A percentile compares a stretch with the other conserved stretches of the same genome.
phyloP scores from a whole-genome alignment of 2,113 vertebrate species.

The Anas platyrhynchos region DNA sequence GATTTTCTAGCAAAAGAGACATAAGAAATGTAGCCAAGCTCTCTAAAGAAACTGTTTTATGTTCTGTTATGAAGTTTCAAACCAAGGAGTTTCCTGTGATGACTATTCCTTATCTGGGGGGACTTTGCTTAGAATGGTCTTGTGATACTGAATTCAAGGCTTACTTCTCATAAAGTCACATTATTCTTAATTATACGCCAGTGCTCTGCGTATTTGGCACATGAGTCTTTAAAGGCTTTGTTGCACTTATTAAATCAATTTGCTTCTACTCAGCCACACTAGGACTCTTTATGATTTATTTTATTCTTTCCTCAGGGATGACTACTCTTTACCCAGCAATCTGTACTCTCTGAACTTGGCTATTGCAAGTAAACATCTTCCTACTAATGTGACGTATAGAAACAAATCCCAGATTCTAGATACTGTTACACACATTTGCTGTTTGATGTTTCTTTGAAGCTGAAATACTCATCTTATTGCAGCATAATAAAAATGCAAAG shows the following conservation, averaged over 20 bases:
- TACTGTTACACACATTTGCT: not conserved
- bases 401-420: not conserved
- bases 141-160: not conserved
- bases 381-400: not conserved
- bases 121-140: not conserved
- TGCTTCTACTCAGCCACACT: not conserved
- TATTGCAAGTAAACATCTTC: not conserved
- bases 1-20: not conserved
- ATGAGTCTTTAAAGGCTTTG: not conserved
- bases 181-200: not conserved
- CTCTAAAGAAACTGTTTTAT: not conserved
- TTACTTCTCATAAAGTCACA: not conserved
- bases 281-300: not conserved
- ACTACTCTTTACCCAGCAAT: accelerated
- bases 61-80: not conserved
- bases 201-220: not conserved
- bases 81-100: not conserved
- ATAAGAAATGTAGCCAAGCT: not conserved
- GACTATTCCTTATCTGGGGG: not conserved
- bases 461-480: not conserved
- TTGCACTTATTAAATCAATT: not conserved
- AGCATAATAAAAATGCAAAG: not conserved
- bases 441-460: not conserved
- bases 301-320: not conserved
- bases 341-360: not conserved